These are phyloP conservation scores for Platysternon megacephalum DNA, from an alignment of 2,113 vertebrate species.

Conservation along the genomic window DNA sequence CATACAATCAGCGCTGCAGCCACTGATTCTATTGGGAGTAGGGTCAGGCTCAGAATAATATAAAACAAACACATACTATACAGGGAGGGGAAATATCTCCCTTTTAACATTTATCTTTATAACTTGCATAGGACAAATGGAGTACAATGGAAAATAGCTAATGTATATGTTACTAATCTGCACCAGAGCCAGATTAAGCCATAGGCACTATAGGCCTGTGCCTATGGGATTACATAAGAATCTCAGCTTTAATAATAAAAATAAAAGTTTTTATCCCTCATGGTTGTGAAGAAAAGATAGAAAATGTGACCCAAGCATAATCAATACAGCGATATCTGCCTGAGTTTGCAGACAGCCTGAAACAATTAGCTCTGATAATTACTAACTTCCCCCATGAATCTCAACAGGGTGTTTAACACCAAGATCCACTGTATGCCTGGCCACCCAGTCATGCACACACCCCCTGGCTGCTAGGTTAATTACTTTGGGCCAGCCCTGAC, in stretches of 20 bases:
- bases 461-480: neutral
- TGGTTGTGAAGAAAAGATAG: neutral
- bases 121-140: neutral
- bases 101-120: neutral
- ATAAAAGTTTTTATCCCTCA: neutral
- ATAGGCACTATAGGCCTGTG: neutral
- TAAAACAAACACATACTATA: neutral
- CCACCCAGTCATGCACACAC: neutral
- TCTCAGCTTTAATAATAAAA: neutral
- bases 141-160: neutral
- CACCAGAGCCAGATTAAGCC: neutral
- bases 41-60: neutral
- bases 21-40: neutral
- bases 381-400: neutral
- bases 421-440: neutral
- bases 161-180: neutral
- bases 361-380: neutral
- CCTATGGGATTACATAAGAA: neutral
- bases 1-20: neutral
- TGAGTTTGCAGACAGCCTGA: neutral
- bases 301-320: neutral
- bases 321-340: neutral
- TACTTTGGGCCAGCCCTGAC: neutral
- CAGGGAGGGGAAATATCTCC: neutral
- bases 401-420: neutral